Conservation (phyloP, 2,888 invertebrate species). For the Synergus itoensis region DNA sequence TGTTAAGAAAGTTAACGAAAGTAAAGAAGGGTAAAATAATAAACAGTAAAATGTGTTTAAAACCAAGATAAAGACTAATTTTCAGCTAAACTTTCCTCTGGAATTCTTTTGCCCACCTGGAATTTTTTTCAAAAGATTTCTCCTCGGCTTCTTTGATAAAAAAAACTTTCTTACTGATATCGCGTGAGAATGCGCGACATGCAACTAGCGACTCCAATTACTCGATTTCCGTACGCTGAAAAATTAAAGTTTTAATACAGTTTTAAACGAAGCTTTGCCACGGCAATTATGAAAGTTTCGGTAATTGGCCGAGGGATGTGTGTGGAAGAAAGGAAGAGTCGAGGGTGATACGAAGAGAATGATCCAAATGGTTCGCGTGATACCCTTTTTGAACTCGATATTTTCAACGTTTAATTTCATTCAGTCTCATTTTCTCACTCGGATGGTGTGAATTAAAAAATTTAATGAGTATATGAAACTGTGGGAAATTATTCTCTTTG, state of each 20-base stretch:
- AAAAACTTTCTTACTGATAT: slow-evolving; percentile 57
- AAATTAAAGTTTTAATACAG: slow-evolving; percentile 74
- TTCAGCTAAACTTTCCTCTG: background rate
- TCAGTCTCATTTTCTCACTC: slow-evolving; percentile 35
- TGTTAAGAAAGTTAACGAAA: background rate
- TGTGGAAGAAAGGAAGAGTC: slow-evolving; percentile 51
- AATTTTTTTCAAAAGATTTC: background rate
- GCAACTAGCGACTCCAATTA: slow-evolving; percentile 60
- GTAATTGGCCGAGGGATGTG: slow-evolving; percentile 65
- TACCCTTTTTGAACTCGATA: slow-evolving; percentile 61
- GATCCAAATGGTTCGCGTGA: slow-evolving; percentile 63
- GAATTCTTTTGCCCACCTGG: slow-evolving; percentile 2
- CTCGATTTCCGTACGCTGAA: slow-evolving; percentile 61
- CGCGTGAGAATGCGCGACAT: slow-evolving; percentile 60
- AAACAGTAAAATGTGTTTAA: background rate
- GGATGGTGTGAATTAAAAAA: slow-evolving; percentile 13
- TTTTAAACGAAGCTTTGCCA: slow-evolving; percentile 66
- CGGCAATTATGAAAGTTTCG: slow-evolving; percentile 71
- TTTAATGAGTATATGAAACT: slow-evolving; percentile 4
- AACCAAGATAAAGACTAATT: slow-evolving; percentile 16
- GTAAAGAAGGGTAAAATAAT: background rate
- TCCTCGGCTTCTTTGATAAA: slow-evolving; percentile 15
- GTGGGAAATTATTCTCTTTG: background rate
- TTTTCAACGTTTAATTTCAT: slow-evolving; percentile 57
- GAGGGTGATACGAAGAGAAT: slow-evolving; percentile 51